Evolutionary conservation across 2,888 invertebrate genomes (phyloP).

Genomic region (Blomia tropicalis): DNA sequence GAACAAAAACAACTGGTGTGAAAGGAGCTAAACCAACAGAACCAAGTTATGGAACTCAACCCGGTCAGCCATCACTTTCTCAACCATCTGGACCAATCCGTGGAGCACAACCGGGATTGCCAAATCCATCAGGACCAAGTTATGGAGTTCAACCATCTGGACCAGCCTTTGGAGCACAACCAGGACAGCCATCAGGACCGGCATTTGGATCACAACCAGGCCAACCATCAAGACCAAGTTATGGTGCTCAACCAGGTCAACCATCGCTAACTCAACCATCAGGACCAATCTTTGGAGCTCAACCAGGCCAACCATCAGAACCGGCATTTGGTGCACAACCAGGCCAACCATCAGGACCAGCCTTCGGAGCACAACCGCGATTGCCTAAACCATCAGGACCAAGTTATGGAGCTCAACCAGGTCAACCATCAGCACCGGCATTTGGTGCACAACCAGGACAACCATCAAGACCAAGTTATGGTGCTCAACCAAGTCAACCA

Average conservation of each 20-base stretch:
- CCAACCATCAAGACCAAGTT: neutral
- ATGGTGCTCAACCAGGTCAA: neutral
- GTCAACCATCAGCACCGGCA: neutral
- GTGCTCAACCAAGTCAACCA: neutral
- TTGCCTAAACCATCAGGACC: neutral
- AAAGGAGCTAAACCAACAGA: neutral
- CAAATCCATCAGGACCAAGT: neutral
- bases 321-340: neutral
- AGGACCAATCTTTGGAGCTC: neutral
- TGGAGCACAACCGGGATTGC: neutral
- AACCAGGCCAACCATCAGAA: neutral
- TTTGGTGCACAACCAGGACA: neutral
- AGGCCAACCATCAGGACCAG: neutral
- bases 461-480: neutral
- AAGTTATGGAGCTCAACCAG: neutral
- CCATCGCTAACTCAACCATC: neutral
- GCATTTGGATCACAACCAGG: neutral
- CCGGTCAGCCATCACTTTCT: conserved; percentile 4
- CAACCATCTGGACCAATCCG: neutral
- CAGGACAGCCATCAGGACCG: neutral
- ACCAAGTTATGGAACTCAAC: neutral
- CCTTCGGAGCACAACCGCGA: neutral
- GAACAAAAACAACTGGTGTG: neutral
- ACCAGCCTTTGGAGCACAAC: neutral
- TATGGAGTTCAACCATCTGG: neutral